phyloP scores from a whole-genome alignment of 2,113 vertebrate genomes.

The Neodontobutis hainanensis region DNA sequence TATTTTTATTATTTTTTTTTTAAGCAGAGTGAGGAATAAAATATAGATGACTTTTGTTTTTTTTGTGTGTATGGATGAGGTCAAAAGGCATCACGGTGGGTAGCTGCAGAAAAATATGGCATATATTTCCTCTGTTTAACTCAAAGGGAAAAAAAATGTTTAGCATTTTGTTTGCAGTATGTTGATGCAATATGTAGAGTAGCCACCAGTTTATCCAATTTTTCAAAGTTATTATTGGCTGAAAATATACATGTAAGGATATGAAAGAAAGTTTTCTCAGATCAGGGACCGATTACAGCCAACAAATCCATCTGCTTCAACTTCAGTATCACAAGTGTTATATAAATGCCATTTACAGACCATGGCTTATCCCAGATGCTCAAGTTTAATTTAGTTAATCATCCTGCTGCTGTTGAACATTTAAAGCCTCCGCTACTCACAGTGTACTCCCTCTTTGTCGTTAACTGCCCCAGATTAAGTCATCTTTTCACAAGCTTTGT shows the following conservation, averaged over 20 bases:
- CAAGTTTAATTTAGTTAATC: neutral
- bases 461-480: neutral
- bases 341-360: no score
- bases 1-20: neutral
- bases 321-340: no score
- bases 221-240: no score
- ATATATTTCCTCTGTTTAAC: neutral
- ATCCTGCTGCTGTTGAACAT: neutral
- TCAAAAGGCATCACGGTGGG: constrained; percentile 5
- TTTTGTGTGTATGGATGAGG: constrained; percentile 28
- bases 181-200: no score
- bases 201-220: no score
- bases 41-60: constrained; percentile 38
- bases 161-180: no score
- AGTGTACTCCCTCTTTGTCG: neutral
- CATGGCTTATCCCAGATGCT: no score
- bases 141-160: no score
- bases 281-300: no score
- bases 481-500: constrained; percentile 1
- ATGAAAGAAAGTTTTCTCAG: no score
- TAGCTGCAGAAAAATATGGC: neutral
- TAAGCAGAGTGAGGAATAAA: constrained; percentile 24
- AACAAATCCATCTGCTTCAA: no score
- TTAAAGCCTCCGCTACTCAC: neutral
- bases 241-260: no score